These are phyloP conservation scores for Mormyrops attenuatus DNA, from an alignment of 2,797 vertebrate species.

Conservation along the genomic window DNA sequence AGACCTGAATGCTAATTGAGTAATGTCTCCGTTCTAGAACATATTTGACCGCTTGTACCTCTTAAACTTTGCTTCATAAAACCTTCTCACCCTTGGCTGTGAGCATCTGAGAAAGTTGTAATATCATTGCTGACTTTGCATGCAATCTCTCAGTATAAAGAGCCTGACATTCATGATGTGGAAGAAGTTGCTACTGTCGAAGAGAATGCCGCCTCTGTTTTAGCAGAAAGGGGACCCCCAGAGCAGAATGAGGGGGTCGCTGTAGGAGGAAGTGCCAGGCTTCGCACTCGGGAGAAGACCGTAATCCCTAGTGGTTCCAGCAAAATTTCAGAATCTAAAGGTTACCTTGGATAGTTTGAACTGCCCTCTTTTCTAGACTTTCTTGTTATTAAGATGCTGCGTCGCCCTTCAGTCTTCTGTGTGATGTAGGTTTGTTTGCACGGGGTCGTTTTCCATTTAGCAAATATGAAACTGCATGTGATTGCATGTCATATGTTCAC, in stretches of 20 bases:
- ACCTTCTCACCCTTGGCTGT: neutral
- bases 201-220: conserved; percentile 2
- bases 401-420: neutral
- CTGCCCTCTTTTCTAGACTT: neutral
- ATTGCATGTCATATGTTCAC: neutral
- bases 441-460: neutral
- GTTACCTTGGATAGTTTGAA: neutral
- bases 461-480: neutral
- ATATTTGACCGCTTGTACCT: neutral
- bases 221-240: neutral
- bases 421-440: neutral
- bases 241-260: neutral
- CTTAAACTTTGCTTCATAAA: neutral
- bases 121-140: conserved; percentile 1
- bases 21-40: neutral
- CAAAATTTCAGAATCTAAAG: neutral
- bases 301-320: neutral
- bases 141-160: conserved; percentile 36
- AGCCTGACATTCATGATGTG: conserved; percentile 25
- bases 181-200: conserved; percentile 29
- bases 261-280: conserved; percentile 24
- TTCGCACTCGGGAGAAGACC: conserved; percentile 24
- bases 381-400: neutral
- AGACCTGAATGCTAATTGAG: neutral
- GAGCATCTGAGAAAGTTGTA: neutral